Evolutionary conservation across 2,888 invertebrate species (phyloP).

Genomic region (Amblyjoppa proteus): DNA sequence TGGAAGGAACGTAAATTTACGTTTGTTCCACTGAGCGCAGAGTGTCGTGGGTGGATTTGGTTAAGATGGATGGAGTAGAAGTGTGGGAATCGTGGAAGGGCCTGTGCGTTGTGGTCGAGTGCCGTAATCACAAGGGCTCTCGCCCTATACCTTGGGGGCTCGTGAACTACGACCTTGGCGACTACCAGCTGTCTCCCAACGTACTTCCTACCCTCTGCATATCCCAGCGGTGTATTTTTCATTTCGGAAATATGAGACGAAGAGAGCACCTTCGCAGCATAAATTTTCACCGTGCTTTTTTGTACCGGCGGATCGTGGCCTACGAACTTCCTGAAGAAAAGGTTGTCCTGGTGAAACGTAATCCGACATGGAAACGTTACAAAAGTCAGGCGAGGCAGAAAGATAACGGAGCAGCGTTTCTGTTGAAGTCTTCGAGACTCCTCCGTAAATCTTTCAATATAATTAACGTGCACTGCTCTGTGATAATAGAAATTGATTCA

Average conservation of each 20-base stretch:
- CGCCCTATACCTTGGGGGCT: slow-evolving; percentile 47
- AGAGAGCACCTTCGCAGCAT: slow-evolving; percentile 1
- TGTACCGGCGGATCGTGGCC: background rate
- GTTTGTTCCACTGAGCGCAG: slow-evolving; percentile 35
- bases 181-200: background rate
- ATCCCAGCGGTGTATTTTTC: slow-evolving; percentile 42
- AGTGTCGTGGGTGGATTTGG: slow-evolving; percentile 43
- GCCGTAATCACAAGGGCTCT: slow-evolving; percentile 46
- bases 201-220: slow-evolving; percentile 11
- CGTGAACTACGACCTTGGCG: slow-evolving; percentile 47
- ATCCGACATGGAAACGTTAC: too few species aligned
- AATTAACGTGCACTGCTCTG: background rate
- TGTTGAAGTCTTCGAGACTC: too few species aligned
- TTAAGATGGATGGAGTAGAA: slow-evolving; percentile 47
- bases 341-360: too few species aligned
- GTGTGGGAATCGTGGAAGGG: background rate
- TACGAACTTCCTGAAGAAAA: too few species aligned
- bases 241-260: slow-evolving; percentile 5
- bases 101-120: background rate
- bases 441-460: background rate
- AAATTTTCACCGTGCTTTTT: slow-evolving; percentile 27
- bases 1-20: slow-evolving; percentile 48
- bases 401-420: too few species aligned
- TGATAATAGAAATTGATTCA: background rate
- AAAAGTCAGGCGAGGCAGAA: too few species aligned